phyloP scores from a whole-genome alignment of 2,113 vertebrate species.

The Tragelaphus imberbis region DNA sequence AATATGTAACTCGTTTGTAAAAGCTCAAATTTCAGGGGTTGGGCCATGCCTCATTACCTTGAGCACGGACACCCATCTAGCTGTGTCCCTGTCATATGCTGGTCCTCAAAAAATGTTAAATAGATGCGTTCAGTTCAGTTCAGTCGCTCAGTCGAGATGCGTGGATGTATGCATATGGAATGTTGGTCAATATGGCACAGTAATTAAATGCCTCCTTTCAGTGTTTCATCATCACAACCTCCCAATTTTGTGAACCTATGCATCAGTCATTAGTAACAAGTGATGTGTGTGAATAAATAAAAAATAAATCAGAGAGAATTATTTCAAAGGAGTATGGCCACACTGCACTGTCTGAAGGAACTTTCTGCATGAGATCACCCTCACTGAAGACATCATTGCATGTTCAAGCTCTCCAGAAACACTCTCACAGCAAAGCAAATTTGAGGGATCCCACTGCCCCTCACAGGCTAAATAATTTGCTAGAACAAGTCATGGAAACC shows the following conservation, averaged over 20 bases:
- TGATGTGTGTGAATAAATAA: neutral
- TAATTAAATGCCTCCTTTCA: neutral
- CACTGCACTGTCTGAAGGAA: neutral
- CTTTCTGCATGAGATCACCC: neutral
- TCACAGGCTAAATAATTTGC: neutral
- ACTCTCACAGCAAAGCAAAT: neutral
- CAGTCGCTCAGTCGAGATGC: accelerated
- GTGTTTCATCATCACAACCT: neutral
- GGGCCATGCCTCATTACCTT: neutral
- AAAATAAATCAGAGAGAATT: neutral
- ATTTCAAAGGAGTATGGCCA: neutral
- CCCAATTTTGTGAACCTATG: neutral
- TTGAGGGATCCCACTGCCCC: neutral
- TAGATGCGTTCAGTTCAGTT: neutral
- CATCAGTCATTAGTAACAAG: neutral
- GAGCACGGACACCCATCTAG: accelerated
- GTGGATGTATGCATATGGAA: accelerated
- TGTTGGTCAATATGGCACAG: neutral
- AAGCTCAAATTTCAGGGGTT: too few species aligned
- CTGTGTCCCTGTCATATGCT: neutral
- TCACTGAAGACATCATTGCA: neutral
- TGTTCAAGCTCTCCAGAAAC: neutral
- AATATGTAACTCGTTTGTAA: neutral
- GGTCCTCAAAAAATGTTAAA: neutral
- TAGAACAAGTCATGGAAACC: neutral